Evolutionary conservation across 2,113 vertebrate genomes (phyloP).

Genomic region (Ceyx margarethae): DNA sequence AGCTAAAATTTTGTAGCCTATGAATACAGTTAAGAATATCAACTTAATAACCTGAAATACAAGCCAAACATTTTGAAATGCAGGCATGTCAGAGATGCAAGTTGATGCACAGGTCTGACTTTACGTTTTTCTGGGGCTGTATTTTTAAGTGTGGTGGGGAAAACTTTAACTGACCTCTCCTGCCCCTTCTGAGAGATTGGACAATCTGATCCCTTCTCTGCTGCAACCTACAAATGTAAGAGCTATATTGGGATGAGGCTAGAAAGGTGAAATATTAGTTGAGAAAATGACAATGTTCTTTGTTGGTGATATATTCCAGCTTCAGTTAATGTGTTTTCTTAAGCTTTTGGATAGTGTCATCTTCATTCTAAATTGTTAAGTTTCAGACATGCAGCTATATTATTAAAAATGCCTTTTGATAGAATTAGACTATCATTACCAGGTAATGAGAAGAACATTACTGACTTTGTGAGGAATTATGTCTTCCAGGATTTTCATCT

Average conservation of each 20-base stretch:
- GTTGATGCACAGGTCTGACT: not conserved
- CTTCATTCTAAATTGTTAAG: conserved; percentile 58
- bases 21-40: not conserved
- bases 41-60: not conserved
- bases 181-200: not conserved
- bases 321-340: conserved; percentile 66
- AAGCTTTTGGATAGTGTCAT: conserved; percentile 62
- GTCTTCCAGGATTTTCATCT: conserved; percentile 69
- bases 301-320: conserved; percentile 65
- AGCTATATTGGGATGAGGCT: not conserved
- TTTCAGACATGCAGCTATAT: conserved; percentile 64
- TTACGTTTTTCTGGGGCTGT: not conserved
- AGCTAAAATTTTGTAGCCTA: not conserved
- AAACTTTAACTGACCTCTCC: not conserved
- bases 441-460: conserved; percentile 69
- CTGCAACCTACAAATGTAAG: not conserved
- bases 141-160: not conserved
- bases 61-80: not conserved
- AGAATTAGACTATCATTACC: conserved; percentile 72
- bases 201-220: not conserved
- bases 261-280: conserved; percentile 18
- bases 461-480: conserved; percentile 65
- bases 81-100: not conserved
- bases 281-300: conserved; percentile 51
- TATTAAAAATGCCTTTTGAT: conserved; percentile 70